Evolutionary conservation across 2,113 vertebrate species (phyloP).

Genomic region (Dolichallabes microphthalmus): DNA sequence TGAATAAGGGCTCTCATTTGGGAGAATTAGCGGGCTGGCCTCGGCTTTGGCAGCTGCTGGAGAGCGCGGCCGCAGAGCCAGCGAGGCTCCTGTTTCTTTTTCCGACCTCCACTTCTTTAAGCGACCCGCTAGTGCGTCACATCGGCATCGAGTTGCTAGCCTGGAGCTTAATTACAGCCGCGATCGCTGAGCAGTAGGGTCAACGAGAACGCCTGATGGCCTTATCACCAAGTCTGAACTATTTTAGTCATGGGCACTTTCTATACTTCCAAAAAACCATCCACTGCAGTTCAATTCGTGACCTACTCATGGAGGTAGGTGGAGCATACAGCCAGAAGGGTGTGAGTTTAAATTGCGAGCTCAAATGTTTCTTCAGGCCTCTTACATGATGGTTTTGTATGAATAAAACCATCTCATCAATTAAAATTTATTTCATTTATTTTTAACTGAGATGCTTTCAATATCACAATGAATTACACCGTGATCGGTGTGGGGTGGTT

Average conservation of each 20-base stretch:
- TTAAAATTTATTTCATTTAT: not conserved
- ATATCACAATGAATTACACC: not conserved
- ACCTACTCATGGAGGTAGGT: not conserved
- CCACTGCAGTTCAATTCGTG: not conserved
- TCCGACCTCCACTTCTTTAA: conserved; percentile 70
- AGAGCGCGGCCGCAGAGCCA: conserved; percentile 64
- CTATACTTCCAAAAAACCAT: not conserved
- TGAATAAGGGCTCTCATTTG: conserved; percentile 68
- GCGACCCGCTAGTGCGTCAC: conserved; percentile 70
- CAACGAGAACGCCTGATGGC: conserved; percentile 58
- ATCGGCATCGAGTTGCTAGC: conserved; percentile 70
- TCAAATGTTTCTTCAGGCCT: not conserved
- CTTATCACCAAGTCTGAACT: conserved; percentile 25
- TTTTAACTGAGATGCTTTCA: not conserved
- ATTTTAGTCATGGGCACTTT: not conserved
- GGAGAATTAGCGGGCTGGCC: conserved; percentile 70
- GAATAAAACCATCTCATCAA: not conserved
- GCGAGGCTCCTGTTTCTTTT: conserved; percentile 66
- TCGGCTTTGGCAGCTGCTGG: conserved; percentile 65
- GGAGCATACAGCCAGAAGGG: not conserved
- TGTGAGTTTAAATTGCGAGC: not conserved
- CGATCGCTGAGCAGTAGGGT: conserved; percentile 45
- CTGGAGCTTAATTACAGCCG: conserved; percentile 62
- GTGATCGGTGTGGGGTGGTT: not conserved
- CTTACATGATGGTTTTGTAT: not conserved